These are phyloP conservation scores for Chymomyza fuscimana DNA, from an alignment of 2,888 invertebrate genomes.

Conservation along the genomic window DNA sequence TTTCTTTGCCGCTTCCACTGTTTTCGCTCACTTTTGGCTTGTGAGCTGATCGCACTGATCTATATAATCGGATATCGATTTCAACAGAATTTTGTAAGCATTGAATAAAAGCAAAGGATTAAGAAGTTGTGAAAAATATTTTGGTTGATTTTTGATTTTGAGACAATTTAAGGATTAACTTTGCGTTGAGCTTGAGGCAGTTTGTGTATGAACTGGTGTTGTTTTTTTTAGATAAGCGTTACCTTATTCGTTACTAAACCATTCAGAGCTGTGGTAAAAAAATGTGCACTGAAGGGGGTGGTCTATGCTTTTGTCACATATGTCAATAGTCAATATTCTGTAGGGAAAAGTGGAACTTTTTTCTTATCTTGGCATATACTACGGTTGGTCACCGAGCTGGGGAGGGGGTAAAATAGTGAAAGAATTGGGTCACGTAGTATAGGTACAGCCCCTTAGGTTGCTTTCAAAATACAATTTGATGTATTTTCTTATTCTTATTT, in stretches of 20 bases:
- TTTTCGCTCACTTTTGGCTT: conserved; percentile 44
- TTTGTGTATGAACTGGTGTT: conserved; percentile 44
- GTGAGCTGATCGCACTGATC: conserved; percentile 49
- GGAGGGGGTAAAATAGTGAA: too few species aligned
- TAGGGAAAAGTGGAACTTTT: too few species aligned
- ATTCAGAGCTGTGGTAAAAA: background rate
- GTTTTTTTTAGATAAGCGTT: conserved; percentile 23
- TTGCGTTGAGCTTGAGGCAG: conserved; percentile 48
- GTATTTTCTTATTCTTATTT: too few species aligned
- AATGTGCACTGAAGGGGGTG: too few species aligned
- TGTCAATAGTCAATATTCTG: too few species aligned
- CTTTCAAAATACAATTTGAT: too few species aligned
- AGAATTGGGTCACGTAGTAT: too few species aligned
- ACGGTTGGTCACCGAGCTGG: too few species aligned
- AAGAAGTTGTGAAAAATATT: conserved; percentile 67
- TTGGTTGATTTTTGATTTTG: conserved; percentile 70
- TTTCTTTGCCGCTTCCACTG: conserved; percentile 25
- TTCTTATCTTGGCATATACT: too few species aligned
- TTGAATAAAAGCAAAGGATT: conserved; percentile 36
- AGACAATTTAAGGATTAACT: conserved; percentile 71
- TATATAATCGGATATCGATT: conserved; percentile 75
- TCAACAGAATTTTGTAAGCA: conserved; percentile 53
- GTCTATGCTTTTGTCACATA: too few species aligned
- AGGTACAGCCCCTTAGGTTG: too few species aligned
- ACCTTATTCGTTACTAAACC: conserved; percentile 27